These are phyloP conservation scores for Apamea monoglypha DNA, from an alignment of 2,888 invertebrate species.

Conservation along the genomic window DNA sequence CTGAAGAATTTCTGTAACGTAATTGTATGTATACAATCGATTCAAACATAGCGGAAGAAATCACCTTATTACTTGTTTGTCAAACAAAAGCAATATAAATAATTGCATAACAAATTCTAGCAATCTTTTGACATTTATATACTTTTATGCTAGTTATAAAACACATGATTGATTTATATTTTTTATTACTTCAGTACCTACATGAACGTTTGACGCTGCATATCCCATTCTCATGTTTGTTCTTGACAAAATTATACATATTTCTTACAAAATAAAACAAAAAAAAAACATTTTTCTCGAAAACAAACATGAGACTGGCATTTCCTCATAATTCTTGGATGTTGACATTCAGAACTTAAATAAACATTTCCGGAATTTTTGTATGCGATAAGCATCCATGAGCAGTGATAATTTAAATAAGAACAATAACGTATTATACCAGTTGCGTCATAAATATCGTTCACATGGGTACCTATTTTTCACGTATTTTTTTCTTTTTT, in stretches of 20 bases:
- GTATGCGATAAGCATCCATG: slow-evolving; percentile 40
- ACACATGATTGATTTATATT: slow-evolving; percentile 15
- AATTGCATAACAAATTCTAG: not conserved
- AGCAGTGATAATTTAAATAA: slow-evolving; percentile 43
- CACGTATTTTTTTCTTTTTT: too few relatives aligned
- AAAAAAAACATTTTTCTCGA: not conserved
- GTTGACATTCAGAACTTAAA: slow-evolving; percentile 47
- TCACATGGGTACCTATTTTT: not conserved
- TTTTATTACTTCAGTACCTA: not conserved
- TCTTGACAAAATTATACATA: not conserved
- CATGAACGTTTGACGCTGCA: not conserved
- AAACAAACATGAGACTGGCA: slow-evolving; percentile 9
- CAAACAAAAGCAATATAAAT: not conserved
- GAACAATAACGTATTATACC: slow-evolving; percentile 1
- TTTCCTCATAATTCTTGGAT: slow-evolving; percentile 10
- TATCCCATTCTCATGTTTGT: not conserved
- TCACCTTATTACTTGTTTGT: not conserved
- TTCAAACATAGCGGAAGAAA: not conserved
- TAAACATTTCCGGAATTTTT: slow-evolving; percentile 47
- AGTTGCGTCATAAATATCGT: not conserved
- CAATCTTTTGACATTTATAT: not conserved
- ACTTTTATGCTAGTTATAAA: not conserved
- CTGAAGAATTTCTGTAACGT: not conserved
- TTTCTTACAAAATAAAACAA: not conserved
- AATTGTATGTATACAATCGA: not conserved